Base-by-base conservation (phyloP, 2,797 vertebrate species). In the Fringilla coelebs region DNA sequence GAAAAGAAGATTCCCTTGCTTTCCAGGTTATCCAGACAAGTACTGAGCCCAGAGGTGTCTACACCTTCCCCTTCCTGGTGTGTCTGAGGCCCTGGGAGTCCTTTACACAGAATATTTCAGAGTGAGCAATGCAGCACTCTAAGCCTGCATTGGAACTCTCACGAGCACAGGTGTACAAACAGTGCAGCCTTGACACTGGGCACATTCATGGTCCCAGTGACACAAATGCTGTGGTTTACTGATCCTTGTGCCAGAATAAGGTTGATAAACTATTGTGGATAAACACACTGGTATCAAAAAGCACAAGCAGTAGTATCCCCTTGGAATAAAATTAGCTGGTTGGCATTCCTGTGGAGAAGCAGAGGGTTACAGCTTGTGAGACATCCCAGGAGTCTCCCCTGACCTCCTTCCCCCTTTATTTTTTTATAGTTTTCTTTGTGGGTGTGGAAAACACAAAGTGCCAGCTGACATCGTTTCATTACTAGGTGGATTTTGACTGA, bases 141-240 rank as follows among this genome's bases (percentile, higher is more conserved):
- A 17, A 36, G 28, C 12, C 41, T 75, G 19, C 49, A 3, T 4
- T 17, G 48, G 32, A 89, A 25, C 32, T 49, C 32, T 49, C 22
- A 22, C 0, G 0, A 54, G 7, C 48, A 75, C 11, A 48, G 31
- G 34, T 24, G 21, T 2, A 54, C 21, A 68, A 48, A 34, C 1
- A 17, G 18, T 32, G 43, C 41, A 62, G 41, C 48, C 21, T 13
- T 36, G 8, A 46, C 22, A 75, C 2, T 6, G 17, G 41, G 36
- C 32, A 76, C 24, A 29, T 5, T 26, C 1, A 1, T 5, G 2
- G 11, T 25, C 22, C 41, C 41, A n/a, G 32, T 12, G 19, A 19
- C 29, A 65, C 3, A 8, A 34, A 31, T 6, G 8, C 10, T 20
- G 54, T 32, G 36, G 20, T 57, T 68, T 38, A 63, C 24, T 57